phyloP scores from a whole-genome alignment of 2,888 invertebrate species.

The Synergus itoensis region DNA sequence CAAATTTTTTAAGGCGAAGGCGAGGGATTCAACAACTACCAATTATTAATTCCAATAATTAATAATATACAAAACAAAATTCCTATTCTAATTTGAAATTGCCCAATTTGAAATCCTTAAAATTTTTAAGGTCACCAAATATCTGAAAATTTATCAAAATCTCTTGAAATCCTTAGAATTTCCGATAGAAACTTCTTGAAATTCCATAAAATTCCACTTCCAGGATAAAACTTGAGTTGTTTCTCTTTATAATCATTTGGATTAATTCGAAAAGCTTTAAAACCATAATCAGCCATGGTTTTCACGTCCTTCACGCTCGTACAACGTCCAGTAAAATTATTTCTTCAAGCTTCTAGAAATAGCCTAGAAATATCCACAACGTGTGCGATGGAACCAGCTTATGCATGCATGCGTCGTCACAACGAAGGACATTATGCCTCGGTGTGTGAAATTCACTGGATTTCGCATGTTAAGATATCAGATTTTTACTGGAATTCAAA shows the following conservation, averaged over 20 bases:
- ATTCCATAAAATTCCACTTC: no score
- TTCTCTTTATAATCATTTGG: neutral
- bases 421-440: constrained; percentile 7
- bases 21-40: no score
- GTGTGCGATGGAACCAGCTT: neutral
- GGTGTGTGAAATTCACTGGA: neutral
- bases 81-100: no score
- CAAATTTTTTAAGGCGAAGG: no score
- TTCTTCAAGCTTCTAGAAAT: constrained; percentile 40
- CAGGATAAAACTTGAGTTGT: no score
- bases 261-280: neutral
- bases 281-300: constrained; percentile 41
- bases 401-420: constrained; percentile 33
- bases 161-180: no score
- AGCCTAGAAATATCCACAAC: neutral
- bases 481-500: neutral
- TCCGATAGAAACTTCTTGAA: no score
- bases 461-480: neutral
- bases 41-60: no score
- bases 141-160: no score
- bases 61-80: no score
- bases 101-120: no score
- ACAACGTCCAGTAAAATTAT: constrained; percentile 37
- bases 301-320: constrained; percentile 43
- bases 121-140: no score